Percentiles rank a stretch among this genome's conserved stretches.
These are phyloP conservation scores for Oreochromis grahami DNA, from an alignment of 2,797 vertebrate genomes.

Conservation along the genomic window DNA sequence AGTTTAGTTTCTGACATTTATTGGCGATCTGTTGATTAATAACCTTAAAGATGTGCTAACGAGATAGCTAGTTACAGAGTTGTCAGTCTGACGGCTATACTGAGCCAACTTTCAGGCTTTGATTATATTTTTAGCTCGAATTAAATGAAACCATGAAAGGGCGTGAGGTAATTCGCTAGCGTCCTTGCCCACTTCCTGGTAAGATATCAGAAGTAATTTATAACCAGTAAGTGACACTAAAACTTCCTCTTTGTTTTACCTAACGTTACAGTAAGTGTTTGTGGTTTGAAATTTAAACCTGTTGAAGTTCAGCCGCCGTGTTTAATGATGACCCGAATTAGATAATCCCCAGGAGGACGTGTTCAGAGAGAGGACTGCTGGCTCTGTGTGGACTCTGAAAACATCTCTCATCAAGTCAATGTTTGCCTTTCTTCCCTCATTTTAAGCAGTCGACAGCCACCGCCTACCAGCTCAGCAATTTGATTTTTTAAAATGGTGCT, in stretches of 20 bases:
- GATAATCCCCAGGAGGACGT: conserved; percentile 14
- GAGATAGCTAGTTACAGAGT: not conserved
- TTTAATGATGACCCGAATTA: conserved; percentile 59
- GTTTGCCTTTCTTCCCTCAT: not conserved
- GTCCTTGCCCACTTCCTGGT: conserved; percentile 41
- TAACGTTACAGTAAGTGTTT: not conserved
- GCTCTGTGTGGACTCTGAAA: not conserved
- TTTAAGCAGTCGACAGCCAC: not conserved
- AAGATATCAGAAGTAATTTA: not conserved
- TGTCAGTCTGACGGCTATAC: not conserved
- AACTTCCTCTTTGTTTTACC: conserved; percentile 24
- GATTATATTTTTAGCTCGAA: not conserved
- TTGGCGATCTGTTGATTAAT: not conserved
- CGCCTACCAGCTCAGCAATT: not conserved
- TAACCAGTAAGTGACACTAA: not conserved
- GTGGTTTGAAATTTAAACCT: not conserved
- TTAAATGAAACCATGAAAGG: not conserved
- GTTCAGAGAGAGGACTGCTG: not conserved
- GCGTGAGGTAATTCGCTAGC: not conserved
- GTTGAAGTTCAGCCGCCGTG: conserved; percentile 30
- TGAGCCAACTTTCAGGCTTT: not conserved
- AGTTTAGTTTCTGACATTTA: not conserved
- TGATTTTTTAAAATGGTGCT: not conserved
- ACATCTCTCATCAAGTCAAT: not conserved
- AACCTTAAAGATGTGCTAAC: conserved; percentile 5